Evolutionary conservation across 2,113 vertebrate species (phyloP), one percentile per base, ranked within the genome.

Genomic region (Rhadina sibilatrix): DNA sequence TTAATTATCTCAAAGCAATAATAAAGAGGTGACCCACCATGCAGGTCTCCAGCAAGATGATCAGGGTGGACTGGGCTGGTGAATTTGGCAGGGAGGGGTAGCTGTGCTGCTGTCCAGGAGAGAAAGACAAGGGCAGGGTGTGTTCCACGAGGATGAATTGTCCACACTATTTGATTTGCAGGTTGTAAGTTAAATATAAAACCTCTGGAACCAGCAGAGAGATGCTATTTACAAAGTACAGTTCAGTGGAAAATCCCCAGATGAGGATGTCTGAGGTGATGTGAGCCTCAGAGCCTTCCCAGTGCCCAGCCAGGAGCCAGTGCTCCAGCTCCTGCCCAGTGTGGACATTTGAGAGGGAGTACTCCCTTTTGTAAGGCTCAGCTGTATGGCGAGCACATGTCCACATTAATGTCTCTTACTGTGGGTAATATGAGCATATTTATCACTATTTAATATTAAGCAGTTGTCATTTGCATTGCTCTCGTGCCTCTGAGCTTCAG

Each of bases 241-340:
- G 25, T 28, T 15, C 47, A 54, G 19, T n/a, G 35, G 54, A 42
- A 80, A 15, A 15, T 8, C 40, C 72, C 49, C 15, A 17, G 12
- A 20, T 0, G 1, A 63, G 30, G 38, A 20, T 68, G 8, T 27
- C 2, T 17, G 66, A 54, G 59, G 60, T 4, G 27, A 16, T 7
- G 24, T 18, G 78, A 78, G 30, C 54, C 35, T 24, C 72, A 23
- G 63, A 80, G 37, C 60, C 0, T 0, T 14, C 46, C 22, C 9
- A 2, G n/a, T 66, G 79, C 40, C 65, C 75, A 60, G 27, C 10
- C 2, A 4, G 74, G 60, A 82, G 15, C 50, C 54, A 5, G 31
- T 63, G 60, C 65, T 69, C 25, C 5, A 7, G 23, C 42, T 86
- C 30, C 35, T 56, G 54, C 63, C 59, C 35, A 40, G 72, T 1